Evolutionary conservation across 2,888 invertebrate genomes (phyloP), one percentile per base, ranked within the genome.

Genomic region (Osedax frankpressi): DNA sequence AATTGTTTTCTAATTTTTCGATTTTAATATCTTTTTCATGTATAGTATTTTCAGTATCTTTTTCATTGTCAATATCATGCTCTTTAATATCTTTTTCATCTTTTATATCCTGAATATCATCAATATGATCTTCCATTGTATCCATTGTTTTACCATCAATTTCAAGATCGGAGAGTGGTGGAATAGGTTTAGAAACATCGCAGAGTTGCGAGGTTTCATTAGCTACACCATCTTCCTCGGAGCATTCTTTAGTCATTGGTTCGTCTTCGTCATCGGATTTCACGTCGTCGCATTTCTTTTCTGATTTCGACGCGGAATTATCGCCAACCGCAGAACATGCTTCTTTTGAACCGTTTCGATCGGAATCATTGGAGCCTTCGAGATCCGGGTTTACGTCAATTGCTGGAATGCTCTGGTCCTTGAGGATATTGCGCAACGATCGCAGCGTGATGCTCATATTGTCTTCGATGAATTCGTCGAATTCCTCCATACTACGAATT

Each of bases 401-500:
- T n/a, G n/a, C n/a, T n/a, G n/a, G n/a, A n/a, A 44, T 44, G 44
- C 19, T 44, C 11, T 70, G 6, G 26, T 28, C 70, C 28, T 26
- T 26, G 27, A 70, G 26, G 2, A 70, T 27, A n/a, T 3, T 6
- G 19, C 30, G 30, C 69, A 71, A 28, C 11, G 24, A 28, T 14
- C 60, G 69, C 1, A 14, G 24, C 27, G 3, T 25, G n/a, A 11
- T 67, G 30, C 14, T 65, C 26, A 27, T 75, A 63, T 29, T 30
- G 44, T n/a, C 59, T 71, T 25, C 25, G 44, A 6, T 29, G 19
- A 68, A 63, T 27, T 65, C 6, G 25, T 62, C 59, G 74, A 75
- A 78, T 67, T 78, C 75, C 1, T 60, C 26, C 77, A 78, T 75
- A 69, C 78, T 78, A 60, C 76, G 75, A 11, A 74, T 74, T 6